Evolutionary conservation across 2,888 invertebrate species (phyloP), one percentile per base, ranked within the genome.

Genomic region (Cancer borealis): DNA sequence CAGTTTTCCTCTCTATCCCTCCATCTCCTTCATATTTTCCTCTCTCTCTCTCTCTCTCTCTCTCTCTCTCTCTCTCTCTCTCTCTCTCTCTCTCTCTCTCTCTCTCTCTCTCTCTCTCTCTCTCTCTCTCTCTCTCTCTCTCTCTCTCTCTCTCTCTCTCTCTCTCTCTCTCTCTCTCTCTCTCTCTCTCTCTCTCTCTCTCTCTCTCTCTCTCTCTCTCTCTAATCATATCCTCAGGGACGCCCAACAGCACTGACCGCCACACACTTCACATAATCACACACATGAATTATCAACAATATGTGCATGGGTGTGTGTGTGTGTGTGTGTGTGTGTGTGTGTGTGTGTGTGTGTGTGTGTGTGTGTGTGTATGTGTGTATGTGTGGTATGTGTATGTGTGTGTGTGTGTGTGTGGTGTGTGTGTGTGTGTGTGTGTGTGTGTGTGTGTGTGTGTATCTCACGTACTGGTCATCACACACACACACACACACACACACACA

Each of bases 131-230:
- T 91, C 91, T 26, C 17, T 39, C 4, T 26, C 54, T 47, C 26
- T 26, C 26, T n/a, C 47, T 49, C 54, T 54, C 17, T 30, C 14
- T 14, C n/a, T n/a, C 47, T 46, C 47, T 90, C 17, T 49, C 90
- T 90, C 90, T 89, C 89, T 89, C 89, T 30, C 46, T 45, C 89
- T 89, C 89, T 45, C 45, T 89, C 46, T 89, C 46, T 89, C 89
- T 89, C 89, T 89, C 89, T 89, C 45, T 30, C 46, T 89, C 89
- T 89, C 90, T 90, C 90, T 88, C 88, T 88, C 88, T 88, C 30
- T 88, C 30, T 88, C 88, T 88, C 88, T 47, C 49, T 39, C 39
- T 39, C 39, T 39, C 39, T 39, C 0, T 39, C 39, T 39, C 39
- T 39, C 39, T 39, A 39, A 12, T 21, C 47, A 26, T 90, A n/a